Base-by-base conservation (phyloP, 2,113 vertebrate species). In the Calypte anna region DNA sequence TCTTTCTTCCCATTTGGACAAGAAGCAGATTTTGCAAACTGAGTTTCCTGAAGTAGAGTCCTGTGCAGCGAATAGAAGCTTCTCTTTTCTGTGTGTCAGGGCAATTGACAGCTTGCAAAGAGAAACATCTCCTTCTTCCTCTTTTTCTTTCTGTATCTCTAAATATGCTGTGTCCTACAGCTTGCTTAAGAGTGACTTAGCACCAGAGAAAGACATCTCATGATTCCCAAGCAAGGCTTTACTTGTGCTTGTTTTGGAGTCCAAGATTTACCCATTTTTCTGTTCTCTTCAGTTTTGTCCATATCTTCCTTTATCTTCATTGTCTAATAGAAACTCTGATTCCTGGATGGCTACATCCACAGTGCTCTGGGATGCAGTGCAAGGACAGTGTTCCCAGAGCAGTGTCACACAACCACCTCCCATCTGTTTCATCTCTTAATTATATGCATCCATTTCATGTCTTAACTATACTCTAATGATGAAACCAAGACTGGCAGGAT, bases 391-490 rank as follows among this genome's bases (percentile, higher is more conserved):
- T 27, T 70, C 62, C 59, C 67, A 36, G 40, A 85, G 66, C 36
- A 38, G 84, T 82, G 70, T 82, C 75, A 68, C 70, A 68, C 58
- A 84, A 79, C 33, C 44, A 73, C 27, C 50, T 23, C 73, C 66
- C 24, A 50, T 64, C 54, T 64, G 36, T 57, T 94, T 89, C 1
- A 48, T 53, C 73, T 92, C 59, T 81, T 94, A 82, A 76, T 76
- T 81, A 68, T 31, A 50, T 24, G 0, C 40, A 75, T 55, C 53
- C 12, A 20, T 67, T 91, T 86, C 3, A 73, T 76, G 58, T 86
- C 67, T 82, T 91, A 80, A 88, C 82, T 87, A 57, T 19, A 8
- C 12, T 53, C n/a, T 50, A 64, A 1, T 54, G 50, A 66, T 72
- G 54, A 82, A 85, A 68, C 30, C 24, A 76, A 78, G 48, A 40